Base-by-base conservation (phyloP, 1,140 invertebrate species). In the Nilaparvata lugens region DNA sequence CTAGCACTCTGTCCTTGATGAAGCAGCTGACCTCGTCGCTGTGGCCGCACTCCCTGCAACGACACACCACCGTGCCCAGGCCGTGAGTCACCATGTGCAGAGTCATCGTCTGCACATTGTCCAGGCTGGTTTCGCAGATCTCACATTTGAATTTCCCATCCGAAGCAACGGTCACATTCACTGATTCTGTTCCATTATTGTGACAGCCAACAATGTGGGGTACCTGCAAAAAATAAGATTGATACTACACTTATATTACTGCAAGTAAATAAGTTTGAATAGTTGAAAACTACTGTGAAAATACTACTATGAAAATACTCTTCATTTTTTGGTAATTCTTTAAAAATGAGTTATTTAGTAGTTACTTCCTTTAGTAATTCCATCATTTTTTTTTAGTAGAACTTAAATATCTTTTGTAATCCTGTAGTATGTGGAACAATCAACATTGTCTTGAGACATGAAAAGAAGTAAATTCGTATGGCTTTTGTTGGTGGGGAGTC, bases 51-150 rank as follows among this genome's bases (percentile, higher is more conserved):
- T 48, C 40, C 13, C 55, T 60, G 53, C 66, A 67, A n/a, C 35
- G 13, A 51, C 62, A 65, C 16, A 65, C 52, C n/a, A 67, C 58
- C 16, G 62, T 64, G 16, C 64, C 66, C 45, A 67, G 58, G 18
- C 64, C 64, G 54, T 67, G 64, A 18, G 62, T 65, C 28, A 65
- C 56, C 53, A 67, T 53, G 25, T 67, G 64, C 28, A 65, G 28
- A 4, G 66, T 65, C 2, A 60, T 64, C 13, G 58, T 60, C 31
- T 65, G 56, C 9, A 54, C 52, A 16, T 51, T 42, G 23, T 53
- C 58, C 25, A 67, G 35, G 48, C 24, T 52, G 11, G 19, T 62
- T 18, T 55, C 52, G 58, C 66, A 67, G 14, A 62, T 21, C 35
- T 60, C 60, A 54, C 66, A 67, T 18, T 59, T 56, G 21, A 65